These are phyloP conservation scores for Microctonus brassicae DNA, from an alignment of 2,888 invertebrate species.

Conservation along the genomic window DNA sequence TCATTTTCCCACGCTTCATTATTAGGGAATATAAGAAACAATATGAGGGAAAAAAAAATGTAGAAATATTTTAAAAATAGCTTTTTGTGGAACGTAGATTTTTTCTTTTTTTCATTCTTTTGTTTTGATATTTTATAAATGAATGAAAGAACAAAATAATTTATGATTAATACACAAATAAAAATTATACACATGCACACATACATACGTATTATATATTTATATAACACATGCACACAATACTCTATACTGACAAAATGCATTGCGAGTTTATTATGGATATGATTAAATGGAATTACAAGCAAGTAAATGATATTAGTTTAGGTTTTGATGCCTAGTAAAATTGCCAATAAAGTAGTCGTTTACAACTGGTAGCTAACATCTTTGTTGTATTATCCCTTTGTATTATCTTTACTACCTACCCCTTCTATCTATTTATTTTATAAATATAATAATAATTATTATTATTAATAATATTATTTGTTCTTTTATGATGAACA, in stretches of 20 bases:
- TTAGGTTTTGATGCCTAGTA: slow-evolving; percentile 68
- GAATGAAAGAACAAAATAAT: no score
- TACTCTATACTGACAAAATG: slow-evolving; percentile 8
- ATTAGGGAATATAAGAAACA: background rate
- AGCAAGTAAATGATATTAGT: slow-evolving; percentile 63
- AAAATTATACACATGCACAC: slow-evolving; percentile 17
- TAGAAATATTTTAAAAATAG: background rate
- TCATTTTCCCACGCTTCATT: background rate
- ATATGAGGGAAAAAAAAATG: background rate
- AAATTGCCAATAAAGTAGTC: slow-evolving; percentile 70
- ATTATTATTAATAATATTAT: slow-evolving; percentile 13
- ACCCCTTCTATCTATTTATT: slow-evolving; percentile 27
- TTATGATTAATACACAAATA: background rate
- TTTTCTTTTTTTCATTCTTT: background rate
- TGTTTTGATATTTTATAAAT: background rate
- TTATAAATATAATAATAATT: slow-evolving; percentile 17
- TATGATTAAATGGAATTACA: slow-evolving; percentile 50
- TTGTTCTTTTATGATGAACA: slow-evolving; percentile 23
- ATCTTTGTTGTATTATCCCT: slow-evolving; percentile 67
- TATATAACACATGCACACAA: background rate
- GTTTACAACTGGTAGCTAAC: slow-evolving; percentile 69
- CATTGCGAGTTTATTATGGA: slow-evolving; percentile 47
- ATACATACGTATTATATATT: slow-evolving; percentile 25
- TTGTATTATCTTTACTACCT: slow-evolving; percentile 56
- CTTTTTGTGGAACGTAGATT: background rate